A percentile compares a stretch with the other conserved stretches of the same genome.
Evolutionary conservation across 2,797 vertebrate genomes (phyloP).

Genomic region (Lithobates sylvaticus): DNA sequence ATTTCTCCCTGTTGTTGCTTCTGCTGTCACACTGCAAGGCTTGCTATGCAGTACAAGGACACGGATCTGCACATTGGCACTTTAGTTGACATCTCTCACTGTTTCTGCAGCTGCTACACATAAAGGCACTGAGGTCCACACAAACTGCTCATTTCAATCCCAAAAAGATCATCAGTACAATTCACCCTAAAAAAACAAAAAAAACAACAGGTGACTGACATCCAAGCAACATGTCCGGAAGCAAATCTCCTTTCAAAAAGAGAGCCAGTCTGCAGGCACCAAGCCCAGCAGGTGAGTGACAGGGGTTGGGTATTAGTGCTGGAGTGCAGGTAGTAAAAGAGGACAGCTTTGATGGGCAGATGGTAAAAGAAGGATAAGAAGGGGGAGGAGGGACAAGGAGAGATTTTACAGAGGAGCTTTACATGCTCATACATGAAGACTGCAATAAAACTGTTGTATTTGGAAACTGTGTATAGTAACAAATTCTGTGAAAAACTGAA

Average conservation of each 20-base stretch:
- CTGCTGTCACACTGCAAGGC: not conserved
- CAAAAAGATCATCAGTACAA: not conserved
- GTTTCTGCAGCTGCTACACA: not conserved
- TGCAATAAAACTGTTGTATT: no score
- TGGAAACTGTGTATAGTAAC: no score
- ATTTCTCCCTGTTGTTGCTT: slow-evolving; percentile 7
- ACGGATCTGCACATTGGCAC: slow-evolving; percentile 15
- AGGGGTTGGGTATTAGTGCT: not conserved
- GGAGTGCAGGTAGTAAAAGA: not conserved
- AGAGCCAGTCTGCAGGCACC: slow-evolving; percentile 87
- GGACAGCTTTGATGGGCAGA: not conserved
- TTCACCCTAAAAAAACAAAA: not conserved
- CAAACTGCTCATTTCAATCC: not conserved
- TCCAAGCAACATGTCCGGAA: slow-evolving; percentile 60
- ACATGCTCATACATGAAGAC: no score
- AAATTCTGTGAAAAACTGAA: no score
- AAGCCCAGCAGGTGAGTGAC: slow-evolving; percentile 84
- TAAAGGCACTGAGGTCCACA: not conserved
- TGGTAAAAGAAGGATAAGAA: slow-evolving; percentile 8
- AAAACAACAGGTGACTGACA: not conserved
- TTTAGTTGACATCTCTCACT: not conserved
- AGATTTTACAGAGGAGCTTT: no score
- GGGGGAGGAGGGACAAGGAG: not conserved
- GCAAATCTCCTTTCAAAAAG: slow-evolving; percentile 87
- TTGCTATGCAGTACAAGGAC: not conserved